Evolutionary conservation across 1,140 invertebrate species (phyloP).

Genomic region (Amyelois transitella): DNA sequence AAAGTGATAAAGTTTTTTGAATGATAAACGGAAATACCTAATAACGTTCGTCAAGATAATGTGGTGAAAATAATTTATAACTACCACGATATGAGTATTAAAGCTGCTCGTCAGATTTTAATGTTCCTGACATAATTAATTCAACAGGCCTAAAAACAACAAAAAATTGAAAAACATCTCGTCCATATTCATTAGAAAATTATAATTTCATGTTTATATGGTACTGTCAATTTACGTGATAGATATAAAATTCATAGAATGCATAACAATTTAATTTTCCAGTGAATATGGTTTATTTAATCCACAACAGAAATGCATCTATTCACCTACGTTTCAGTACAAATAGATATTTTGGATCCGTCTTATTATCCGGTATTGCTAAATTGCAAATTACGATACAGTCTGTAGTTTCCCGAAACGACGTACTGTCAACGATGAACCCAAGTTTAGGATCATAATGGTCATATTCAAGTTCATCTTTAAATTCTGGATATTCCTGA

Average conservation of each 20-base stretch:
- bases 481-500: conserved; percentile 52
- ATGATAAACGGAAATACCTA: no score
- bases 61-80: no score
- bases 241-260: no score
- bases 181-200: conserved; percentile 36
- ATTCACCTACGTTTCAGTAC: conserved; percentile 66
- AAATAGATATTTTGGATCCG: conserved; percentile 44
- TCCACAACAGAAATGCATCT: conserved; percentile 38
- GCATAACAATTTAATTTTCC: conserved; percentile 7
- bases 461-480: conserved; percentile 43
- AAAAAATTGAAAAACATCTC: conserved; percentile 53
- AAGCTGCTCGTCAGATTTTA: no score
- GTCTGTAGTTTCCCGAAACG: background rate
- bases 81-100: no score
- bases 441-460: conserved; percentile 78
- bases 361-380: conserved; percentile 19
- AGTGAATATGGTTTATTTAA: conserved; percentile 32
- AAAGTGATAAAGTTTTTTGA: no score
- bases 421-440: conserved; percentile 65
- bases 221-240: no score
- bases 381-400: conserved; percentile 3
- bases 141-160: background rate
- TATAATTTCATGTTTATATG: no score
- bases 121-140: no score
- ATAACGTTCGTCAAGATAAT: no score